These are phyloP conservation scores for Medauroidea extradentata DNA, from an alignment of 1,140 invertebrate species.

Conservation along the genomic window DNA sequence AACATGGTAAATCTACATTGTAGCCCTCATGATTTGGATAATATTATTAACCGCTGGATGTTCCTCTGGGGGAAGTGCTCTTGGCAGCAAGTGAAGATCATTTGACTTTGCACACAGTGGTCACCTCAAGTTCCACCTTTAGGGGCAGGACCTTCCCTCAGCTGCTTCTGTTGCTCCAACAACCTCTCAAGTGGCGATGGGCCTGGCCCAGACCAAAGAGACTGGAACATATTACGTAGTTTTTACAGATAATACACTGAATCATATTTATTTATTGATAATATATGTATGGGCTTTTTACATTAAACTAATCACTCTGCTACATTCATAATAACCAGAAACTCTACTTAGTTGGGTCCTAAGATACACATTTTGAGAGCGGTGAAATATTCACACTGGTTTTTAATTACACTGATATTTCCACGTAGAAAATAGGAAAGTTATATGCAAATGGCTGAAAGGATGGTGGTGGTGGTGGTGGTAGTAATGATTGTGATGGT, in stretches of 20 bases:
- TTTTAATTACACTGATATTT: too few species aligned
- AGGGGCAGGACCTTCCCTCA: constrained; percentile 31
- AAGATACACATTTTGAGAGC: too few species aligned
- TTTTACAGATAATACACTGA: background rate
- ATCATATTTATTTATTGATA: background rate
- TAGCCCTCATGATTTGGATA: too few species aligned
- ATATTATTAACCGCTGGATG: too few species aligned
- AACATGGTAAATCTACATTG: too few species aligned
- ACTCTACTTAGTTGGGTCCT: too few species aligned
- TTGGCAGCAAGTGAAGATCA: too few species aligned
- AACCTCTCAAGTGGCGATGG: constrained; percentile 74
- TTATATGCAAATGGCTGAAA: background rate
- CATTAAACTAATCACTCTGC: background rate
- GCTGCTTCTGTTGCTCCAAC: constrained; percentile 72
- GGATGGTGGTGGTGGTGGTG: background rate
- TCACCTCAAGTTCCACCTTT: constrained; percentile 17
- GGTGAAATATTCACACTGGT: too few species aligned
- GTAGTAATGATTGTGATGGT: background rate
- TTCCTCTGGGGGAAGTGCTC: too few species aligned
- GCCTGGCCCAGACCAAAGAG: constrained; percentile 70
- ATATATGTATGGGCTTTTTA: too few species aligned
- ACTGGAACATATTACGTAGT: constrained; percentile 44
- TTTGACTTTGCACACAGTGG: background rate
- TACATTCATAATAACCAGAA: too few species aligned
- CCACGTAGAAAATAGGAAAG: too few species aligned